Evolutionary conservation across 2,113 vertebrate genomes (phyloP).

Genomic region (Ramphastos sulfuratus): DNA sequence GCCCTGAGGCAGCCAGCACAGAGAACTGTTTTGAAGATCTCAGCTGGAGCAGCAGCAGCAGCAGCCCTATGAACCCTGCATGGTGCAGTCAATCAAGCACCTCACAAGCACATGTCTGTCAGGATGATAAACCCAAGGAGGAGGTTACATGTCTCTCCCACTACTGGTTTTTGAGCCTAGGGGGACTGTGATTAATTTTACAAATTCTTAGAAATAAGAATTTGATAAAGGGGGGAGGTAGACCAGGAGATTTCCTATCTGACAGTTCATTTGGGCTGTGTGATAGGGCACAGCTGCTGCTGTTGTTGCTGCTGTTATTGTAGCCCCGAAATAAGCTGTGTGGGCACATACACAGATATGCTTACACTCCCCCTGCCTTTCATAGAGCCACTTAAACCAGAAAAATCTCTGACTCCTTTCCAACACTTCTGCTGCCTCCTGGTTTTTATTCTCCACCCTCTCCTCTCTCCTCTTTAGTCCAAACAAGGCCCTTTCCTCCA

Average conservation of each 20-base stretch:
- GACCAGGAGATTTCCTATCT: background rate
- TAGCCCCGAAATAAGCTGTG: background rate
- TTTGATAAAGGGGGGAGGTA: background rate
- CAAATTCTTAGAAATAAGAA: background rate
- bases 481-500: background rate
- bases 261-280: background rate
- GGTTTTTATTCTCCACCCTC: background rate
- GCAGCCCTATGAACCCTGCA: rapidly evolving
- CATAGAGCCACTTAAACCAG: background rate
- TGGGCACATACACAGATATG: background rate
- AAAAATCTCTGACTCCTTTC: background rate
- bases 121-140: slow-evolving; percentile 1
- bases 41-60: background rate
- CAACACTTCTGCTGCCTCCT: rapidly evolving
- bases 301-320: background rate
- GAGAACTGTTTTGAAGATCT: rapidly evolving
- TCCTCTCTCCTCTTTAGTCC: background rate
- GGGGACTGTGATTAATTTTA: background rate
- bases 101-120: slow-evolving; percentile 14
- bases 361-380: background rate
- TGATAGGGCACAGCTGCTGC: background rate
- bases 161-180: background rate
- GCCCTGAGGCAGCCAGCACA: background rate
- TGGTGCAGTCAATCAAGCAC: background rate
- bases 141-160: slow-evolving; percentile 2